Percentiles rank a stretch among this genome's conserved stretches.
Conservation (phyloP, 2,113 vertebrate species). For the Ia io region DNA sequence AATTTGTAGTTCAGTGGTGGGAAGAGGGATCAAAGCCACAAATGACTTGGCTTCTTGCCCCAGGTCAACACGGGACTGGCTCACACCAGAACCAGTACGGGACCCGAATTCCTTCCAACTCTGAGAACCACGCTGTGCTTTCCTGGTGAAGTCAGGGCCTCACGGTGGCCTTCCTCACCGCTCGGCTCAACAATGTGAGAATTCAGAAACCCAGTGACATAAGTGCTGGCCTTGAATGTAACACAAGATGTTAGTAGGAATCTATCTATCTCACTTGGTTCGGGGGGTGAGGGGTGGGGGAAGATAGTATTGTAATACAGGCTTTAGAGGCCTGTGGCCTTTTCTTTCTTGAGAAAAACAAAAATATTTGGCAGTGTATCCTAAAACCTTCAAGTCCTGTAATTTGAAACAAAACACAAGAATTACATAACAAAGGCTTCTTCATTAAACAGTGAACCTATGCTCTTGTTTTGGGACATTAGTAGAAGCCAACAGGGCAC, state of each 20-base stretch:
- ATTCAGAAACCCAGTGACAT: slow-evolving; percentile 46
- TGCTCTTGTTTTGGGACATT: not conserved
- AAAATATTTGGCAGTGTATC: slow-evolving; percentile 29
- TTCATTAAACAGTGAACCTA: not conserved
- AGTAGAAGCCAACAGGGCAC: not conserved
- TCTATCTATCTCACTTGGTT: not conserved
- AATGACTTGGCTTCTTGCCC: slow-evolving; percentile 21
- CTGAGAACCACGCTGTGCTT: not conserved
- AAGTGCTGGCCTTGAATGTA: slow-evolving; percentile 32
- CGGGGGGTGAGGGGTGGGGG: not conserved
- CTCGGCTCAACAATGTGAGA: slow-evolving; percentile 7
- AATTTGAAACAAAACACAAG: slow-evolving; percentile 55
- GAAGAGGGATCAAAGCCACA: not conserved
- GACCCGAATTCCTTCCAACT: not conserved
- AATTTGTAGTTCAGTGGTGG: not conserved
- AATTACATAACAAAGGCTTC: not conserved
- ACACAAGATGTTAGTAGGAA: slow-evolving; percentile 26
- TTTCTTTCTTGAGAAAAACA: slow-evolving; percentile 38
- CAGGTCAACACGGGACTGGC: not conserved
- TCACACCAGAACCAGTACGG: not conserved
- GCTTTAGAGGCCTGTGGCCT: not conserved
- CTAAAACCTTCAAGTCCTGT: slow-evolving; percentile 11
- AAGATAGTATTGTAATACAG: not conserved
- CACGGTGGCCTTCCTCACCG: not conserved
- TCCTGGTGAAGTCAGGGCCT: not conserved